Percentiles rank a stretch among this genome's conserved stretches.
These are phyloP conservation scores for Cavia aperea DNA, from an alignment of 2,113 vertebrate species.

Conservation along the genomic window DNA sequence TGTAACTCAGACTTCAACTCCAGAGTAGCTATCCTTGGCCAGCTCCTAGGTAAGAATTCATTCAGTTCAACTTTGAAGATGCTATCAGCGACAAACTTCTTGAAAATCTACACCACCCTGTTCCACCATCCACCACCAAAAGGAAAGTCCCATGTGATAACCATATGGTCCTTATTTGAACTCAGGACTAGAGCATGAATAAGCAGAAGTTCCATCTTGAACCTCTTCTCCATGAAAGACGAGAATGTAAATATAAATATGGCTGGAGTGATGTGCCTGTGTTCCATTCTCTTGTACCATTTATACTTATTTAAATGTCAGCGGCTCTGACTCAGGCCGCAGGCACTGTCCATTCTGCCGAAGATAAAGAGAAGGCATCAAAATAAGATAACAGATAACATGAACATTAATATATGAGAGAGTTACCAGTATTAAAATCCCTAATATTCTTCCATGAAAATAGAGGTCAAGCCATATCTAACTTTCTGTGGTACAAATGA, in stretches of 20 bases:
- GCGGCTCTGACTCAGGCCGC: background rate
- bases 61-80: no score
- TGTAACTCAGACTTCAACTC: no score
- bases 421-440: background rate
- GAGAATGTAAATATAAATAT: background rate
- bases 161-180: background rate
- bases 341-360: background rate
- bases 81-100: no score
- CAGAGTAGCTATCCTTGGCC: no score
- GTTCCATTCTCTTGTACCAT: background rate
- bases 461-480: background rate
- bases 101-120: no score
- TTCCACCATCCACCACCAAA: no score
- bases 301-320: background rate
- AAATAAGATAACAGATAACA: background rate
- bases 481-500: background rate
- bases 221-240: background rate
- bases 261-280: background rate
- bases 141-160: no score
- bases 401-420: background rate
- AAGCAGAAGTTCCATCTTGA: background rate
- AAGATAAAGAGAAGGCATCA: background rate
- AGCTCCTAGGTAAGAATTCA: no score
- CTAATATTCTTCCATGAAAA: background rate
- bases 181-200: background rate